Evolutionary conservation across 2,797 vertebrate genomes (phyloP).

Genomic region (Sebastes dallii): DNA sequence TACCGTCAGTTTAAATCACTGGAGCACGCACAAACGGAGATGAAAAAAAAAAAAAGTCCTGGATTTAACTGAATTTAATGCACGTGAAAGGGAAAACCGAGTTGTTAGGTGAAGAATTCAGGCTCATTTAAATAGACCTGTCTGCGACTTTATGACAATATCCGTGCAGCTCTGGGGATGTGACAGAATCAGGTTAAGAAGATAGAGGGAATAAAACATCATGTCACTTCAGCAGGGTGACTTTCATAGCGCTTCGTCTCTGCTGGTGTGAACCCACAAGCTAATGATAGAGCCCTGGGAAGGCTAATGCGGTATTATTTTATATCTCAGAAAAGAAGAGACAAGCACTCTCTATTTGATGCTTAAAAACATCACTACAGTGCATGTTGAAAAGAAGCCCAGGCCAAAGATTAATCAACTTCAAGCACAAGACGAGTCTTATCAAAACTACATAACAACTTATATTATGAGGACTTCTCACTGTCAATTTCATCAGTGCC

Average conservation of each 20-base stretch:
- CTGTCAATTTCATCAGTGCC: slow-evolving; percentile 64
- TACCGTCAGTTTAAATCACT: slow-evolving; percentile 41
- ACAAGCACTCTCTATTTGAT: not conserved
- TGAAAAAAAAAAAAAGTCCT: not conserved
- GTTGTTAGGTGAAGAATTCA: slow-evolving; percentile 34
- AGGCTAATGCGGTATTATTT: slow-evolving; percentile 38
- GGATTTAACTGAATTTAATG: slow-evolving; percentile 34
- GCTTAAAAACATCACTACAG: not conserved
- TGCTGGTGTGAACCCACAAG: slow-evolving; percentile 46
- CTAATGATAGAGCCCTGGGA: slow-evolving; percentile 26
- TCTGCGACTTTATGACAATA: slow-evolving; percentile 54
- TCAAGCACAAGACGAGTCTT: slow-evolving; percentile 32
- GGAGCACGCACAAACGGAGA: slow-evolving; percentile 26
- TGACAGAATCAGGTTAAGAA: slow-evolving; percentile 79
- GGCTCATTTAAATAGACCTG: slow-evolving; percentile 51
- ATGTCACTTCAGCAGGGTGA: slow-evolving; percentile 59
- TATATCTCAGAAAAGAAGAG: not conserved
- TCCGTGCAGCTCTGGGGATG: slow-evolving; percentile 32
- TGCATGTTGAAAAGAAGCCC: not conserved
- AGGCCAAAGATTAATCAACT: slow-evolving; percentile 43
- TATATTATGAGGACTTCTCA: slow-evolving; percentile 36
- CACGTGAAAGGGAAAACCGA: slow-evolving; percentile 34
- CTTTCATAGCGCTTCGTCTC: slow-evolving; percentile 57
- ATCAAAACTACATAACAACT: slow-evolving; percentile 45
- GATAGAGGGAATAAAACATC: slow-evolving; percentile 67